Conservation (phyloP, 2,888 invertebrate genomes). For the Pogonocherus hispidulus region DNA sequence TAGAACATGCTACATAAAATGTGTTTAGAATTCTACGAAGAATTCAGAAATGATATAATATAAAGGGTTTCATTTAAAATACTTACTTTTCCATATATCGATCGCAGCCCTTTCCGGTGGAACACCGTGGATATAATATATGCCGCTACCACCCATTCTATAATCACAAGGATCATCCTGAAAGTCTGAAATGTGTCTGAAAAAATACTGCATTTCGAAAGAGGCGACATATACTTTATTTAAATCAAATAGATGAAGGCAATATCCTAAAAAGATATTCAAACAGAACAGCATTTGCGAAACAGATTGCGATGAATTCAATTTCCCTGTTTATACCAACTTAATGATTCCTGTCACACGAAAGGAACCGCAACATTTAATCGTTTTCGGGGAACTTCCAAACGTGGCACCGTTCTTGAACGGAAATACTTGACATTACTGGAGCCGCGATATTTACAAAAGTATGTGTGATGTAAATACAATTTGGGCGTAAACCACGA, state of each 20-base stretch:
- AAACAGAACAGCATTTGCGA: not conserved
- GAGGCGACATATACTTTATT: too few relatives aligned
- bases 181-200: too few relatives aligned
- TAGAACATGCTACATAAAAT: too few relatives aligned
- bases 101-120: too few relatives aligned
- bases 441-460: slow-evolving; percentile 12
- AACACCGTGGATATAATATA: too few relatives aligned
- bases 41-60: too few relatives aligned
- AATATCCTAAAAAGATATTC: not conserved
- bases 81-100: too few relatives aligned
- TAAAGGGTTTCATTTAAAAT: too few relatives aligned
- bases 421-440: slow-evolving; percentile 26
- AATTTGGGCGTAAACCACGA: not conserved
- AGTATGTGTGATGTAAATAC: slow-evolving; percentile 19
- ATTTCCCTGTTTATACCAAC: not conserved
- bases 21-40: too few relatives aligned
- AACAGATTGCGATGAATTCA: not conserved
- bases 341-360: slow-evolving; percentile 3
- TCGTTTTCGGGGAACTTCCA: slow-evolving; percentile 4
- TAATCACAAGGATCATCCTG: too few relatives aligned
- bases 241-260: not conserved
- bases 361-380: slow-evolving; percentile 14
- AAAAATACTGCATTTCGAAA: too few relatives aligned
- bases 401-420: slow-evolving; percentile 13
- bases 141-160: too few relatives aligned